Base-by-base conservation (phyloP, 2,797 vertebrate species). In the Myiotriccus ornatus region DNA sequence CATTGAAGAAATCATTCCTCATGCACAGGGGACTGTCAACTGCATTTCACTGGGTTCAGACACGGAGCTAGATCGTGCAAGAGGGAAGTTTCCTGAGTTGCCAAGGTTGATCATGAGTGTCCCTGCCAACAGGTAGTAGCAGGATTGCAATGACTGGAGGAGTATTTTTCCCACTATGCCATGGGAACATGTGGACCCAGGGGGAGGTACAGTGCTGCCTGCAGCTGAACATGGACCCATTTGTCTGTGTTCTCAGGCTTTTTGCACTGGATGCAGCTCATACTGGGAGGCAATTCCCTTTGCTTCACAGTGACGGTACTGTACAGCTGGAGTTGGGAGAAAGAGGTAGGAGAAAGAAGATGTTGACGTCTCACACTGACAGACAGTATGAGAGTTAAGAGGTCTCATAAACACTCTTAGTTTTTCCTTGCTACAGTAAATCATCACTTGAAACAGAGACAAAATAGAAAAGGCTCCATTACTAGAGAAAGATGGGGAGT, bases 131-230 rank as follows among this genome's bases (percentile, higher is more conserved):
- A 64, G 18, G 3, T 7, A 64, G 37, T 0, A 69, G 43, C 10
- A 74, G 39, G 53, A 23, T n/a, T 80, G 27, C 44, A 47, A 3
- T 5, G 55, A 25, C 24, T 65, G 7, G 20, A 44, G 37, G 10
- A 4, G 6, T 20, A 8, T n/a, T 65, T 71, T 47, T 35, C n/a
- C 55, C 25, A 8, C 15, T 19, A 30, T 23, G 22, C 27, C 6
- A 2, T 5, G 23, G n/a, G 47, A 71, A 41, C 6, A 8, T 0
- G 27, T 1, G 3, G 74, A 55, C 7, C 22, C 12, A 18, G 28
- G 8, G 13, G 14, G 4, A 34, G 12, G 27, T 10, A 64, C 43
- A 62, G 67, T 23, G 46, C 25, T 89, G 75, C 13, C 21, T 57
- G 34, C 30, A 55, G 39, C 12, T 90, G 6, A 39, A 24, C 24